phyloP scores from a whole-genome alignment of 2,113 vertebrate species.

The Cyanocitta stelleri region DNA sequence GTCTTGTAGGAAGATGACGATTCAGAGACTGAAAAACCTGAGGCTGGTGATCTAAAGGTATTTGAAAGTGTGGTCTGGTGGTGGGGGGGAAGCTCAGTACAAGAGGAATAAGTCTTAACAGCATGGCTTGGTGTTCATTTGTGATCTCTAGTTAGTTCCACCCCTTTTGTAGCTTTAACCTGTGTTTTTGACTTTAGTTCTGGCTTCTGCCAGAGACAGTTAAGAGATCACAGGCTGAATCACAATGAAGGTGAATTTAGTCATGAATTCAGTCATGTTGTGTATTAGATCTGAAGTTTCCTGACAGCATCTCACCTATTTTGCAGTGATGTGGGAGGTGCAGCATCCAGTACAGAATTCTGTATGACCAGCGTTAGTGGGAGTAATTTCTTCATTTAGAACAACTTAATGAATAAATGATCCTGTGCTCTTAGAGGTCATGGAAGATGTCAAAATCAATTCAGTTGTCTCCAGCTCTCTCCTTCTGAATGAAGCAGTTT shows the following conservation, averaged over 20 bases:
- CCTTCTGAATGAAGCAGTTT: neutral
- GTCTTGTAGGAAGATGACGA: slow-evolving; percentile 96
- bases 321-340: neutral
- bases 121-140: slow-evolving; percentile 12
- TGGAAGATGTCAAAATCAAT: neutral
- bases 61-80: slow-evolving; percentile 70
- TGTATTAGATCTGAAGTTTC: neutral
- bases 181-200: neutral
- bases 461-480: neutral
- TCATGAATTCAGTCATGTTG: neutral
- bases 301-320: neutral
- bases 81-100: slow-evolving; percentile 54
- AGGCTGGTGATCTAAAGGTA: slow-evolving; percentile 94
- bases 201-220: neutral
- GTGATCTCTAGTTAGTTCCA: neutral
- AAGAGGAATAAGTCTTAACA: slow-evolving; percentile 39
- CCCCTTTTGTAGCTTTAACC: neutral
- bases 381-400: neutral
- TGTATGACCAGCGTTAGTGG: neutral
- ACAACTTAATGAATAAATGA: neutral
- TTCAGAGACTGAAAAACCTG: slow-evolving; percentile 92
- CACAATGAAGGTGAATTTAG: neutral
- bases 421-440: neutral
- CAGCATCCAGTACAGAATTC: neutral
- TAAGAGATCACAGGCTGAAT: neutral